These are phyloP conservation scores for Astreopora myriophthalma DNA, from an alignment of 64 coral and sea anemone species.

Conservation along the genomic window DNA sequence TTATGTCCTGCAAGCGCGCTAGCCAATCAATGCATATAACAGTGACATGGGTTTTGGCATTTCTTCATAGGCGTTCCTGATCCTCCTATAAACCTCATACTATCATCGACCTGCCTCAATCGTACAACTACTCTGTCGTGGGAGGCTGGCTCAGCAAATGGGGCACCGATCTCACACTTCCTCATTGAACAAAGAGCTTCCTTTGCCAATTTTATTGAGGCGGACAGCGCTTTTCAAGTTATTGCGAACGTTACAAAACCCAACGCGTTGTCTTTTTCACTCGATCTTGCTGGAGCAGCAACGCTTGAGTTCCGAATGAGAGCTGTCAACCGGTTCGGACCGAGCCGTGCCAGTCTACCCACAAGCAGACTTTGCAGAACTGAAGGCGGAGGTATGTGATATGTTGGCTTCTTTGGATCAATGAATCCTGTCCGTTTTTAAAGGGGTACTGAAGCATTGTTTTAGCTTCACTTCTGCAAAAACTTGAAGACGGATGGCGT, in stretches of 20 bases:
- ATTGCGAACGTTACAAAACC: conserved; percentile 61
- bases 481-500: too few relatives aligned
- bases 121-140: conserved; percentile 50
- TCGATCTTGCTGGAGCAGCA: conserved; percentile 63
- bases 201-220: background rate
- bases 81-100: conserved; percentile 53
- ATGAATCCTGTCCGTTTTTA: too few relatives aligned
- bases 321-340: conserved; percentile 79
- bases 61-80: conserved; percentile 66
- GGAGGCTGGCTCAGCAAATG: conserved; percentile 16
- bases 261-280: conserved; percentile 44
- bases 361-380: conserved; percentile 48
- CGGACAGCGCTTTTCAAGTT: conserved; percentile 29
- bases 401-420: too few relatives aligned
- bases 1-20: too few relatives aligned
- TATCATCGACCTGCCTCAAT: conserved; percentile 27
- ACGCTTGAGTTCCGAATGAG: conserved; percentile 66
- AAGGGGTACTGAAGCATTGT: too few relatives aligned
- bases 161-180: conserved; percentile 65
- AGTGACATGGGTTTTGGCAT: background rate
- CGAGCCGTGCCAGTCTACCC: conserved; percentile 65
- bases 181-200: conserved; percentile 68
- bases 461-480: too few relatives aligned
- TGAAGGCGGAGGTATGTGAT: background rate
- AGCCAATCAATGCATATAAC: too few relatives aligned